phyloP scores from a whole-genome alignment of 2,888 invertebrate genomes.

The Stratiomys singularior region DNA sequence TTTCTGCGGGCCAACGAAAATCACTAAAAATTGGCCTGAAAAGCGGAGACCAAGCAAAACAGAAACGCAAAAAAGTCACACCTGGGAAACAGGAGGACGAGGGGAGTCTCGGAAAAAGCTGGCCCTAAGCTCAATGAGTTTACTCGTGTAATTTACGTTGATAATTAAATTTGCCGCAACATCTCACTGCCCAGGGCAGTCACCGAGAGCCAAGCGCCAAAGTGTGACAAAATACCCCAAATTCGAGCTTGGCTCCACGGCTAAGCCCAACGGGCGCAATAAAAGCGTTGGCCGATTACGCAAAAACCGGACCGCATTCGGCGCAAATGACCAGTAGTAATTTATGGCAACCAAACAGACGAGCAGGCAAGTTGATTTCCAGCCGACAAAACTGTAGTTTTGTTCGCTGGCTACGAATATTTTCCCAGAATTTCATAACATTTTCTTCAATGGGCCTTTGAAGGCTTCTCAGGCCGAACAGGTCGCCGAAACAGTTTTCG shows the following conservation, averaged over 20 bases:
- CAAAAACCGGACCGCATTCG: conserved; percentile 29
- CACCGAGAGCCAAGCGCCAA: not conserved
- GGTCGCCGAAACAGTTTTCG: not conserved
- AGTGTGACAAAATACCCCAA: conserved; percentile 24
- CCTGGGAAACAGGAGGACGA: not conserved
- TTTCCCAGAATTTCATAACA: conserved; percentile 26
- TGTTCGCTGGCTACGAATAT: not conserved
- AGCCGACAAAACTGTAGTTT: conserved; percentile 1
- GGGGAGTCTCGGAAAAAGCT: no score
- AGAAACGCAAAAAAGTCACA: conserved; percentile 20
- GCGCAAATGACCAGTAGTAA: not conserved
- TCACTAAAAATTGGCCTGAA: conserved; percentile 13
- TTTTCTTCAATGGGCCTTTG: conserved; percentile 9
- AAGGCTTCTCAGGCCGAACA: not conserved
- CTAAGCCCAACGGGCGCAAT: not conserved
- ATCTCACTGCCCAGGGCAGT: conserved; percentile 2
- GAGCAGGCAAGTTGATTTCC: conserved; percentile 5
- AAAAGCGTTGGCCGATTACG: conserved; percentile 24
- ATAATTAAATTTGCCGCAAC: not conserved
- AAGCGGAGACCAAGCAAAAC: not conserved
- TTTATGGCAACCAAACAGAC: not conserved
- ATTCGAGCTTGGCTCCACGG: not conserved
- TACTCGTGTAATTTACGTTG: not conserved
- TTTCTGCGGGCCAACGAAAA: no score
- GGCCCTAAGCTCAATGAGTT: not conserved